These are phyloP conservation scores for Merodon equestris DNA, from an alignment of 2,888 invertebrate species.

Conservation along the genomic window DNA sequence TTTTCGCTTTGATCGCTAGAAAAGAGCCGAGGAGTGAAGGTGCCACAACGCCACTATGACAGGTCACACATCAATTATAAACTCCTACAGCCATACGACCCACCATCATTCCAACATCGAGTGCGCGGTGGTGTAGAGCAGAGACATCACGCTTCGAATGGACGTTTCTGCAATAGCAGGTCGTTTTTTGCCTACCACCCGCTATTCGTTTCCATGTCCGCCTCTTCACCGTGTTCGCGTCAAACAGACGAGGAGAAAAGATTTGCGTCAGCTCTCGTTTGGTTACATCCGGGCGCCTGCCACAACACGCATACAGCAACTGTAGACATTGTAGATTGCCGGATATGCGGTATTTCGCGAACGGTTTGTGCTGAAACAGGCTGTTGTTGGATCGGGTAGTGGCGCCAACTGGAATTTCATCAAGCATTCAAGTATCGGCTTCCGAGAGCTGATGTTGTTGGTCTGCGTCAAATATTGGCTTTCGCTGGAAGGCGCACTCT, in stretches of 20 bases:
- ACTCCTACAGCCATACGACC: background rate
- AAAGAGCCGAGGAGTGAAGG: background rate
- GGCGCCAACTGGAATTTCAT: constrained; percentile 27
- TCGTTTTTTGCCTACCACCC: background rate
- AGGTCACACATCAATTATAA: constrained; percentile 54
- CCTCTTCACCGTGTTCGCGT: background rate
- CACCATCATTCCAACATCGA: too few species aligned
- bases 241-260: constrained; percentile 5
- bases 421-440: constrained; percentile 17
- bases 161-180: constrained; percentile 18
- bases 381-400: background rate
- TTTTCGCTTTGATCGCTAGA: background rate
- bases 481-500: constrained; percentile 2
- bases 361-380: constrained; percentile 2
- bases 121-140: background rate
- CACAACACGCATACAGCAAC: background rate
- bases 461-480: constrained; percentile 20
- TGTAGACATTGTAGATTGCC: background rate
- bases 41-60: constrained; percentile 10
- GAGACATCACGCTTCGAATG: background rate
- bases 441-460: background rate
- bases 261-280: constrained; percentile 29
- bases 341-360: constrained; percentile 33
- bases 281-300: constrained; percentile 19
- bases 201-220: background rate